Percentiles rank a stretch among this genome's conserved stretches.
Evolutionary conservation across 2,888 invertebrate genomes (phyloP).

Genomic region (Melanchra persicariae): DNA sequence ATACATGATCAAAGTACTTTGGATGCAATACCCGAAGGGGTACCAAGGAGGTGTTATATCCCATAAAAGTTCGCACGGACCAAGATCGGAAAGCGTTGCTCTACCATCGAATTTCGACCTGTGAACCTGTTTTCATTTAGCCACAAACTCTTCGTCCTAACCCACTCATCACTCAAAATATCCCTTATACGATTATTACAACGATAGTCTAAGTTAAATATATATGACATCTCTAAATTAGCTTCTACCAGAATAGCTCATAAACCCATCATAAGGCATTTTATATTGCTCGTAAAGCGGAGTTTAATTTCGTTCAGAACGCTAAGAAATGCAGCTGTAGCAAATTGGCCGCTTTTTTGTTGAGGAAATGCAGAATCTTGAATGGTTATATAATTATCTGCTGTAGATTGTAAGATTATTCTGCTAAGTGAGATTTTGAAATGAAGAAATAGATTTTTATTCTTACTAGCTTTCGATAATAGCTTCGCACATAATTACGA

Average conservation of each 20-base stretch:
- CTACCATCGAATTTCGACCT: too few relatives aligned
- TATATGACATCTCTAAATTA: conserved; percentile 22
- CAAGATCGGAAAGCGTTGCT: too few relatives aligned
- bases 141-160: too few relatives aligned
- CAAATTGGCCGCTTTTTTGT: conserved; percentile 17
- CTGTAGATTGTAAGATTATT: background rate
- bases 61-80: background rate
- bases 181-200: conserved; percentile 20
- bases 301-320: conserved; percentile 38
- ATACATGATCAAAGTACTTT: background rate
- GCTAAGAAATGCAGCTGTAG: conserved; percentile 37
- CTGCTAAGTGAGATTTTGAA: background rate
- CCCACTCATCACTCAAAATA: conserved; percentile 6
- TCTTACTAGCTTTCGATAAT: too few relatives aligned
- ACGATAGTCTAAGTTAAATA: background rate
- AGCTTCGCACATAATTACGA: too few relatives aligned
- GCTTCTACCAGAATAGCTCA: conserved; percentile 19
- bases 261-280: conserved; percentile 34
- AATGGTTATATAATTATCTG: background rate
- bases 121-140: too few relatives aligned
- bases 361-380: conserved; percentile 9
- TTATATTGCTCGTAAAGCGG: conserved; percentile 38
- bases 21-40: background rate
- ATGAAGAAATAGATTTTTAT: background rate
- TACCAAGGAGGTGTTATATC: too few relatives aligned